Percentiles rank a stretch among this genome's conserved stretches.
Evolutionary conservation across 2,888 invertebrate species (phyloP).

Genomic region (Hartigia nigra): DNA sequence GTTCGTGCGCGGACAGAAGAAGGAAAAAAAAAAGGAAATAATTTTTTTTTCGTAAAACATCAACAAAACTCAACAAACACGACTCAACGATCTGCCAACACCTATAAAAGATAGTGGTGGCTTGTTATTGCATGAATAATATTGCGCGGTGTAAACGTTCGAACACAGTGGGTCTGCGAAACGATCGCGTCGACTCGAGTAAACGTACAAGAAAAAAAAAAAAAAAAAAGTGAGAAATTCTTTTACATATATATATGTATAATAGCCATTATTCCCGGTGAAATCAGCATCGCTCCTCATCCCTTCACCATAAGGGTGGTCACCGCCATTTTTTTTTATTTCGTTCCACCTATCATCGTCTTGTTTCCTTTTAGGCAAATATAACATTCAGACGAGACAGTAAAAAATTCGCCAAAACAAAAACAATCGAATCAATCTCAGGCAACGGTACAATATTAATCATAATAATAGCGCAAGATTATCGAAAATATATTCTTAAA

Average conservation of each 20-base stretch:
- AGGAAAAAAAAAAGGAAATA: neutral
- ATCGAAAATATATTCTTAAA: neutral
- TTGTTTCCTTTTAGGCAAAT: neutral
- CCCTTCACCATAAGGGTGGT: neutral
- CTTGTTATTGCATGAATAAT: neutral
- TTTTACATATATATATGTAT: neutral
- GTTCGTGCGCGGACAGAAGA: neutral
- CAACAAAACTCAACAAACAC: neutral
- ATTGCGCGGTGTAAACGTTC: slow-evolving; percentile 5
- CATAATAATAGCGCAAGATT: neutral
- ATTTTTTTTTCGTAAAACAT: slow-evolving; percentile 1
- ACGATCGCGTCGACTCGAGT: neutral
- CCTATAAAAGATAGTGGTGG: neutral
- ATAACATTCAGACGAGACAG: neutral
- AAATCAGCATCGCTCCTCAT: neutral
- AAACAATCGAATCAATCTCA: neutral
- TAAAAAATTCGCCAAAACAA: neutral
- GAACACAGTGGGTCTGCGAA: neutral
- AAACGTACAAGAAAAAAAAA: neutral
- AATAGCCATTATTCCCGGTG: neutral
- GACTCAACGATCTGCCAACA: neutral
- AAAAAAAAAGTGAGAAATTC: neutral
- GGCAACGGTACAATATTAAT: neutral
- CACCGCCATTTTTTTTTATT: neutral
- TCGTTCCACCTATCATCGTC: neutral